phyloP scores from a whole-genome alignment of 2,888 invertebrate genomes.

The Temnothorax unifasciatus region DNA sequence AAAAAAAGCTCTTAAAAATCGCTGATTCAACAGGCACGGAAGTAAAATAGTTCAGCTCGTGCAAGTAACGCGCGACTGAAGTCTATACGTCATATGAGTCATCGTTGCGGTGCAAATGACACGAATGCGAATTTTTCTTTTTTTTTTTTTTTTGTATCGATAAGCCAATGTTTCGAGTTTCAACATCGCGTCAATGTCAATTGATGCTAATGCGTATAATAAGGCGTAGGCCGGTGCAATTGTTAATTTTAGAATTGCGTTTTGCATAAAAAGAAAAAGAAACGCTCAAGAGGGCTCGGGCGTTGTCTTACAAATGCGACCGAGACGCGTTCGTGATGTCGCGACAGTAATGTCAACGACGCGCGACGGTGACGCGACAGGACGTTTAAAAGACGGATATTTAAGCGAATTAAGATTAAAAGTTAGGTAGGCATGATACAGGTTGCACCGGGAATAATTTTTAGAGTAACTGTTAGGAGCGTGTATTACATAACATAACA shows the following conservation, averaged over 20 bases:
- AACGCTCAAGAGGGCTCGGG: neutral
- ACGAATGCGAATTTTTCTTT: slow-evolving; percentile 44
- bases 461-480: neutral
- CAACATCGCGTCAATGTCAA: slow-evolving; percentile 46
- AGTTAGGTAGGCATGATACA: neutral
- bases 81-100: slow-evolving; percentile 61
- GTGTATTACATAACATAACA: slow-evolving; percentile 48
- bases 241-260: slow-evolving; percentile 50
- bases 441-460: slow-evolving; percentile 2
- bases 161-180: slow-evolving; percentile 16
- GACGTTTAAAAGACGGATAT: no score
- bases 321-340: neutral
- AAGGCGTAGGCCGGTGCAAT: neutral
- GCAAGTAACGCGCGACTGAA: slow-evolving; percentile 44
- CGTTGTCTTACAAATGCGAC: neutral
- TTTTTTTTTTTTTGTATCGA: neutral
- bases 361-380: no score
- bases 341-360: neutral
- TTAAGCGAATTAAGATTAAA: neutral
- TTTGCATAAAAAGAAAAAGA: neutral
- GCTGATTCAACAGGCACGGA: slow-evolving; percentile 82
- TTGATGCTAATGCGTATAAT: slow-evolving; percentile 57
- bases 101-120: slow-evolving; percentile 46
- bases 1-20: slow-evolving; percentile 65
- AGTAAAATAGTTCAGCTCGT: slow-evolving; percentile 66